These are phyloP conservation scores for Myotis vivesi DNA, from an alignment of 2,797 vertebrate genomes.

Conservation along the genomic window DNA sequence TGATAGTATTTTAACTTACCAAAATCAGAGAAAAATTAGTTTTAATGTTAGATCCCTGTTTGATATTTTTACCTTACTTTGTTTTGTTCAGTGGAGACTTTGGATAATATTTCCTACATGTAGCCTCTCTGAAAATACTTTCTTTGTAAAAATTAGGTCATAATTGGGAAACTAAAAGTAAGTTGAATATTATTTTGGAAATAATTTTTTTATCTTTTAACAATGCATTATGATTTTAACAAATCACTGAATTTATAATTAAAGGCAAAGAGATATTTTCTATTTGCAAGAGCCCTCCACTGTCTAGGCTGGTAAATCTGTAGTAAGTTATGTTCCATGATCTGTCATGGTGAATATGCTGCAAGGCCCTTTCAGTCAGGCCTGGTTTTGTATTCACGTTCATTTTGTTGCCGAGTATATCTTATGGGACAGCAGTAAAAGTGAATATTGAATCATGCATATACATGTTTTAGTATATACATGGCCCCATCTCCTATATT, in stretches of 20 bases:
- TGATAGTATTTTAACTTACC: constrained; percentile 20
- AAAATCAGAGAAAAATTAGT: constrained; percentile 29
- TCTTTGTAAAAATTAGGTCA: constrained; percentile 32
- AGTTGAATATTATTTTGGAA: constrained; percentile 32
- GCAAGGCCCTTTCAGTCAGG: background rate
- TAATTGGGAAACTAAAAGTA: constrained; percentile 2
- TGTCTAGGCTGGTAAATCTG: constrained; percentile 34
- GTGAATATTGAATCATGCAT: constrained; percentile 10
- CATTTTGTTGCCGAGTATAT: constrained; percentile 31
- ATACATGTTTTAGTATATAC: background rate
- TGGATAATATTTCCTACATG: background rate
- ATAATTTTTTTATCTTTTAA: background rate
- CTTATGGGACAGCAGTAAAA: background rate
- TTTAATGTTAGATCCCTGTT: constrained; percentile 8
- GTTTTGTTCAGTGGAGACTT: constrained; percentile 37
- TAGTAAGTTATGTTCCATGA: background rate
- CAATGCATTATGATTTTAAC: constrained; percentile 33
- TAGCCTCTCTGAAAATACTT: constrained; percentile 29
- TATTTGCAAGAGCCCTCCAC: background rate
- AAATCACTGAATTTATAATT: background rate
- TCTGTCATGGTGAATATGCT: constrained; percentile 26
- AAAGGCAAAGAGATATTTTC: background rate
- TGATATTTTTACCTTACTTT: constrained; percentile 39
- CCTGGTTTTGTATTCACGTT: constrained; percentile 15
- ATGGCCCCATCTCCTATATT: background rate